phyloP scores from a whole-genome alignment of 2,113 vertebrate species.

The Rhynchomys soricoides region DNA sequence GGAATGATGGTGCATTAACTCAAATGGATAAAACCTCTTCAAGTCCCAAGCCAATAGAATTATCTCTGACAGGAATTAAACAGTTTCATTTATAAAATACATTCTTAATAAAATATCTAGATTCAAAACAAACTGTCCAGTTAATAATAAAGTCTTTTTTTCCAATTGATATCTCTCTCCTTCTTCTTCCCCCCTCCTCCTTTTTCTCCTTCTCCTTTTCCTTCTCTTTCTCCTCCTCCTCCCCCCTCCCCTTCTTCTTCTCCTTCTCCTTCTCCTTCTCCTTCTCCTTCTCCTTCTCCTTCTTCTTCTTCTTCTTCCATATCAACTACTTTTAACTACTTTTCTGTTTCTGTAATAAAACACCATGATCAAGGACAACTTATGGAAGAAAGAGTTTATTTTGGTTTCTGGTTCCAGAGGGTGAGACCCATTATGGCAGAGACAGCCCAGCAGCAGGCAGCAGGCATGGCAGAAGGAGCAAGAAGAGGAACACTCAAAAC shows the following conservation, averaged over 20 bases:
- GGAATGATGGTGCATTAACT: not conserved
- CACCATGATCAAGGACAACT: not conserved
- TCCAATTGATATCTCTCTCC: not conserved
- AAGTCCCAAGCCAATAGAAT: not conserved
- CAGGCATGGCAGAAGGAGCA: not conserved
- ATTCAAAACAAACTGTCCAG: constrained; percentile 45
- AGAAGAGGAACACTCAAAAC: not conserved
- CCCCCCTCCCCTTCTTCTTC: too few relatives aligned
- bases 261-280: too few relatives aligned
- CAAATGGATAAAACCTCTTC: not conserved
- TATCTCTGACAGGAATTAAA: not conserved
- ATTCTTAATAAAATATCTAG: not conserved
- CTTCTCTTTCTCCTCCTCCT: too few relatives aligned
- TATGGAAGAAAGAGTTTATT: not conserved
- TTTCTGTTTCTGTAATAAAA: not conserved
- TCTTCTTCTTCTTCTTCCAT: not conserved
- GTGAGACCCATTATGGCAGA: not conserved
- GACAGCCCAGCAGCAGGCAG: not conserved
- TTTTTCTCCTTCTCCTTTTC: too few relatives aligned
- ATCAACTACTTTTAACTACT: not conserved
- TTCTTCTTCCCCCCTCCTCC: too few relatives aligned
- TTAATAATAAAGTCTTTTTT: not conserved
- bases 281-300: too few relatives aligned
- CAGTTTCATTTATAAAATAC: not conserved
- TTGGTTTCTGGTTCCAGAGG: not conserved